Percentiles rank a stretch among this genome's conserved stretches.
Conservation (phyloP, 2,113 vertebrate species). For the Anas platyrhynchos region DNA sequence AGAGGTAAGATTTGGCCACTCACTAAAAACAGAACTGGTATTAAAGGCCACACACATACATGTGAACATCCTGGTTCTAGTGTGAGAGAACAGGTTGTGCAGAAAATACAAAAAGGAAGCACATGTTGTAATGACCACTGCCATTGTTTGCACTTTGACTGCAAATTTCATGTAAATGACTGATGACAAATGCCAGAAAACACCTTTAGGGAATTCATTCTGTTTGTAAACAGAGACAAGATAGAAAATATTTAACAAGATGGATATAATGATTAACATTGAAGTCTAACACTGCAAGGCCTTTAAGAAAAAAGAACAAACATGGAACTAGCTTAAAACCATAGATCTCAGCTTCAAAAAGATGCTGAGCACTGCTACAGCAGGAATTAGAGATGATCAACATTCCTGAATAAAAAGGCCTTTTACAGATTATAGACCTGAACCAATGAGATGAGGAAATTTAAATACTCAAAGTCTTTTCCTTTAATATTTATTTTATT, state of each 20-base stretch:
- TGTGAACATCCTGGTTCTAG: not conserved
- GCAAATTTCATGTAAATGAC: slow-evolving; percentile 15
- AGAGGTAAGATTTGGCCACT: not conserved
- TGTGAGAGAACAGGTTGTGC: not conserved
- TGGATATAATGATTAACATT: slow-evolving; percentile 46
- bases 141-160: not conserved
- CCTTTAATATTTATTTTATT: not conserved
- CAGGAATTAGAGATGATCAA: not conserved
- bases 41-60: not conserved
- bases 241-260: slow-evolving; percentile 63
- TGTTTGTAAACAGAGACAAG: slow-evolving; percentile 62
- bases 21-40: not conserved
- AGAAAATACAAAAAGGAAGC: not conserved
- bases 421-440: not conserved
- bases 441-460: not conserved
- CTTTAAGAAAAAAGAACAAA: slow-evolving; percentile 1
- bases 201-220: slow-evolving; percentile 18
- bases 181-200: not conserved
- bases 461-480: not conserved
- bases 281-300: not conserved
- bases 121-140: not conserved
- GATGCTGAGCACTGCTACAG: not conserved
- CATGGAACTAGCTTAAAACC: not conserved
- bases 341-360: not conserved
- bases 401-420: not conserved